Evolutionary conservation across 2,797 vertebrate species (phyloP).

Genomic region (Orestias chungarensis): DNA sequence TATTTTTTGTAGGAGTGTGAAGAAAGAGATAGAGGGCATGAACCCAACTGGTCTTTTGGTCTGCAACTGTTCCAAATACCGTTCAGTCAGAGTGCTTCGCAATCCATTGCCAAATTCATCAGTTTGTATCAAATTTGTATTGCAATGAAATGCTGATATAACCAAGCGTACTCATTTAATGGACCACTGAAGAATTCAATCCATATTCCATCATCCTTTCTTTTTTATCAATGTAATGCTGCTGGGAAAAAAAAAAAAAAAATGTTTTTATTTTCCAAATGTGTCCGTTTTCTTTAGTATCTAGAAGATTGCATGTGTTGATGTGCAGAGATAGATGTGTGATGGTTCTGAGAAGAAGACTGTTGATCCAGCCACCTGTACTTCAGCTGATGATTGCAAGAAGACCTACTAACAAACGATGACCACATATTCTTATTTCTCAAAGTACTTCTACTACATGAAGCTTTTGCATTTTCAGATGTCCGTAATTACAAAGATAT

Average conservation of each 20-base stretch:
- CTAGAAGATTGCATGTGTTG: not conserved
- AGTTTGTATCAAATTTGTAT: slow-evolving; percentile 47
- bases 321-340: not conserved
- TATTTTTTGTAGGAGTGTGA: slow-evolving; percentile 72
- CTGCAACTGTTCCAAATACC: slow-evolving; percentile 63
- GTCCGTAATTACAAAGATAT: not conserved
- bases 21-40: slow-evolving; percentile 67
- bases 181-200: slow-evolving; percentile 10
- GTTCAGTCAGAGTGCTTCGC: slow-evolving; percentile 57
- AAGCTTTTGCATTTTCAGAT: not conserved
- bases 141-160: slow-evolving; percentile 39
- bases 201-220: slow-evolving; percentile 8
- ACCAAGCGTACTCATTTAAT: slow-evolving; percentile 49
- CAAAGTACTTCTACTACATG: not conserved
- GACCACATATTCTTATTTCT: not conserved
- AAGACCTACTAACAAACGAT: not conserved
- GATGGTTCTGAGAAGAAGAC: not conserved
- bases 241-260: slow-evolving; percentile 32
- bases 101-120: slow-evolving; percentile 48
- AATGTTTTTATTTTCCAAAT: slow-evolving; percentile 14
- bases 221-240: slow-evolving; percentile 14
- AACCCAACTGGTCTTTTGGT: slow-evolving; percentile 59
- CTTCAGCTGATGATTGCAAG: not conserved
- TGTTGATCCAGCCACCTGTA: not conserved
- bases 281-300: slow-evolving; percentile 3